Evolutionary conservation across 1,140 invertebrate genomes (phyloP), one percentile per base, ranked within the genome.

Genomic region (Pseudoatta argentina): DNA sequence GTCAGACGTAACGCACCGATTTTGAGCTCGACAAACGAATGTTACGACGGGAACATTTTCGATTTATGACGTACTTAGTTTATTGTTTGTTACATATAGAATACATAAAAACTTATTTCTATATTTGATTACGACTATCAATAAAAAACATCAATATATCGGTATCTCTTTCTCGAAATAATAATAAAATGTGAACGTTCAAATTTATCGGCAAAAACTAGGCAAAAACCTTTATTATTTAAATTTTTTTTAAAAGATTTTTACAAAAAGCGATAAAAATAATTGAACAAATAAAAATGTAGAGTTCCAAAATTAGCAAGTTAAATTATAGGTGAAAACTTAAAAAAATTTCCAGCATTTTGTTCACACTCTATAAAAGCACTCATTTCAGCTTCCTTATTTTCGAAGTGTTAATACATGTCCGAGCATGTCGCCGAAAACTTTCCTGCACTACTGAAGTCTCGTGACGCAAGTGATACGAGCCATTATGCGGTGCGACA

Each of bases 401-500:
- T 55, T n/a, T 71, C 55, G 14, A 59, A 7, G 8, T n/a, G 79
- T 48, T 82, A 73, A 39, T 61, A 63, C 51, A 73, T 21, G 39
- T 24, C 48, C 27, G 27, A 55, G 48, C 14, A 55, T 7, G 34
- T 48, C 69, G 78, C 5, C 78, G 27, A 61, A 57, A 57, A 73
- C 24, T 27, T 59, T 59, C 48, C 24, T 30, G 7, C 39, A n/a
- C 55, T 73, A 51, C 16, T 48, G 55, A 53, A 89, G 61, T 87
- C 76, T 85, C 53, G 59, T 64, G 48, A 53, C 51, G 53, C 79
- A 90, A 90, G 89, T 90, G 86, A 73, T 90, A 90, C 66, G 77
- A 77, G 57, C 27, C 53, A 51, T 73, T 30, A 53, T 90, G 64
- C 61, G 76, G 69, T 53, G 79, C 79, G 89, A 82, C 89, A 90